A percentile compares a stretch with the other conserved stretches of the same genome.
Evolutionary conservation across 2,888 invertebrate species (phyloP).

Genomic region (Odontocerum albicorne): DNA sequence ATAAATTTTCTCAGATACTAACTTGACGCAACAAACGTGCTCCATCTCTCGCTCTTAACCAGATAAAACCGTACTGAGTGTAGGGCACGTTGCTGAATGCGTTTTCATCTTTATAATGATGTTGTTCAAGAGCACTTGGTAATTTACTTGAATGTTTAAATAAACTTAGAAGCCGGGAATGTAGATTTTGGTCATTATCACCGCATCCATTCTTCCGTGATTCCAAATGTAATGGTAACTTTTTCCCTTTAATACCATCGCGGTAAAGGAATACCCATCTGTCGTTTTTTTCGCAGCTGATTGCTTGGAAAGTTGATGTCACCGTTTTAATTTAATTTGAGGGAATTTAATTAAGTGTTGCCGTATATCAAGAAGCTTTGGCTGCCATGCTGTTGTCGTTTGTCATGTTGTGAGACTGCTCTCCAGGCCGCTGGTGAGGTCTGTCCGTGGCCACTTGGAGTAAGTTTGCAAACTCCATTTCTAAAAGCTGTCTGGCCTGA

Average conservation of each 20-base stretch:
- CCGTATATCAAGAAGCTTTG: constrained; percentile 51
- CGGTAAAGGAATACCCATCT: too few species aligned
- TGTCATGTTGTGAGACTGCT: constrained; percentile 41
- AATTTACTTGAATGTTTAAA: background rate
- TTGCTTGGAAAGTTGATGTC: background rate
- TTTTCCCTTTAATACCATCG: too few species aligned
- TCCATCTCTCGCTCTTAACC: background rate
- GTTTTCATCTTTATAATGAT: background rate
- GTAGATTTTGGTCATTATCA: constrained; percentile 27
- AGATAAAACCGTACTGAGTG: background rate
- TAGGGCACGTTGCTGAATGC: too few species aligned
- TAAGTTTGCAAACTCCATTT: constrained; percentile 88
- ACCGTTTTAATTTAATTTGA: background rate
- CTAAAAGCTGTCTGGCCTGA: constrained; percentile 88
- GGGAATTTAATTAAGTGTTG: constrained; percentile 42
- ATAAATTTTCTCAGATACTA: background rate
- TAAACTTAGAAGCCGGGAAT: constrained; percentile 21
- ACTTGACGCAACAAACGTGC: background rate
- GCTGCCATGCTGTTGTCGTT: constrained; percentile 39
- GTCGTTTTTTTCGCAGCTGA: too few species aligned
- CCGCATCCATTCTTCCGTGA: background rate
- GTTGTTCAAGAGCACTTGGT: constrained; percentile 6
- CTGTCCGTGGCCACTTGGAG: constrained; percentile 84
- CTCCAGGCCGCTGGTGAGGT: constrained; percentile 47
- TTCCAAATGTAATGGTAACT: constrained; percentile 9